A percentile compares a stretch with the other conserved stretches of the same genome.
These are phyloP conservation scores for Cyanoramphus novaezelandiae DNA, from an alignment of 2,113 vertebrate species.

Conservation along the genomic window DNA sequence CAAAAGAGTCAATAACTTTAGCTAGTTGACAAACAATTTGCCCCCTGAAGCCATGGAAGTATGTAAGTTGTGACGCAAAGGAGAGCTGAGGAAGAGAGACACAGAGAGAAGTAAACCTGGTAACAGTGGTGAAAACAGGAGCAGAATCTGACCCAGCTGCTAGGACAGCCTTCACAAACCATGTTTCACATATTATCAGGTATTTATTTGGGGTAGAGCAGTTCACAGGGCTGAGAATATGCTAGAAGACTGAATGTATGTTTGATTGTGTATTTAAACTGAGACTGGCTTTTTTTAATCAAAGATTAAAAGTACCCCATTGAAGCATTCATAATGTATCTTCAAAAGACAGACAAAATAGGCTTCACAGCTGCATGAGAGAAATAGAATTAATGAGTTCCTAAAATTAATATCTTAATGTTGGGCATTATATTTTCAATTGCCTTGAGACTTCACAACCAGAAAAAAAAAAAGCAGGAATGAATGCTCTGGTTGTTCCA, in stretches of 20 bases:
- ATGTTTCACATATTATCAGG: background rate
- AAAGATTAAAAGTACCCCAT: background rate
- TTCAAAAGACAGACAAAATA: background rate
- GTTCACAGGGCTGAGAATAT: background rate
- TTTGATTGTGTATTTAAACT: background rate
- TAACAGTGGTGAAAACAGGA: background rate
- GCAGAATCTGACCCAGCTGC: background rate
- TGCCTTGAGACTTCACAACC: background rate
- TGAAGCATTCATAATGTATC: background rate
- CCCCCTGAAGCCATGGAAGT: background rate
- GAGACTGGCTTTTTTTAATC: background rate
- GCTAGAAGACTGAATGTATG: background rate
- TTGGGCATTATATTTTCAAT: background rate
- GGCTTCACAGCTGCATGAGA: background rate
- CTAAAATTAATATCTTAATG: background rate
- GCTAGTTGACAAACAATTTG: background rate
- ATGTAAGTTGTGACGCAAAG: background rate
- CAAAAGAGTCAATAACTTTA: background rate
- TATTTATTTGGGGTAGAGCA: background rate
- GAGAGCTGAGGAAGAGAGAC: background rate
- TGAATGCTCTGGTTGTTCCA: background rate
- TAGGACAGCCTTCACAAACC: background rate
- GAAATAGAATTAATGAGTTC: background rate
- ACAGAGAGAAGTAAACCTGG: background rate
- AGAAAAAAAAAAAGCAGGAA: background rate